A percentile compares a stretch with the other conserved stretches of the same genome.
Evolutionary conservation across 2,797 vertebrate species (phyloP).

Genomic region (Cirrhinus mrigala): DNA sequence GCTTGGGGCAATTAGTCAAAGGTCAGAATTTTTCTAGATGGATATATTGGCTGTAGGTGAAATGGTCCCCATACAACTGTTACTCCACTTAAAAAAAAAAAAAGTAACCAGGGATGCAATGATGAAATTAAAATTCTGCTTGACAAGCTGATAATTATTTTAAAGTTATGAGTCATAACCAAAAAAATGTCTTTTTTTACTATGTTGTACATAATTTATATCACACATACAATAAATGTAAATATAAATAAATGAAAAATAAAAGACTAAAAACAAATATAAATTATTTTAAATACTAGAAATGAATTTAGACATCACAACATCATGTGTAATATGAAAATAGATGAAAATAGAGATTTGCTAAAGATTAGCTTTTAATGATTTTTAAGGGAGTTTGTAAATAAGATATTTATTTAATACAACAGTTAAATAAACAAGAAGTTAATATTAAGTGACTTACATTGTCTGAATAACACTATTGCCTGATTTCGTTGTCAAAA

Average conservation of each 20-base stretch:
- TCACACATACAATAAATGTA: too few species aligned
- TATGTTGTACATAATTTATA: background rate
- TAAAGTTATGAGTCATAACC: too few species aligned
- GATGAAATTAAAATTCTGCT: background rate
- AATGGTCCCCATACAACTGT: background rate
- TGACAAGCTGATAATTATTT: too few species aligned
- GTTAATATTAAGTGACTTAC: too few species aligned
- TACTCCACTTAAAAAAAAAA: background rate
- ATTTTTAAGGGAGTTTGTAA: too few species aligned
- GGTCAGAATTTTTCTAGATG: conserved; percentile 40
- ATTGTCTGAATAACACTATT: too few species aligned
- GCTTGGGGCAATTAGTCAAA: conserved; percentile 47
- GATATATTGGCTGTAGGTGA: conserved; percentile 30
- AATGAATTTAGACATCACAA: background rate
- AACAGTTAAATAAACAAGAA: too few species aligned
- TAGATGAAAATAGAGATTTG: background rate
- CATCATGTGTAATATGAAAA: background rate
- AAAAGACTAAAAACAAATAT: background rate
- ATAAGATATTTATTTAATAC: too few species aligned
- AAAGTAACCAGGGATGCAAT: conserved; percentile 6
- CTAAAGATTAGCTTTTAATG: background rate
- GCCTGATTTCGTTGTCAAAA: too few species aligned
- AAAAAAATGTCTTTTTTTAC: background rate
- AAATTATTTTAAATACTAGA: background rate
- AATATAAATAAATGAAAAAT: background rate